Base-by-base conservation (phyloP, 2,888 invertebrate species). In the Phyllotreta striolata region DNA sequence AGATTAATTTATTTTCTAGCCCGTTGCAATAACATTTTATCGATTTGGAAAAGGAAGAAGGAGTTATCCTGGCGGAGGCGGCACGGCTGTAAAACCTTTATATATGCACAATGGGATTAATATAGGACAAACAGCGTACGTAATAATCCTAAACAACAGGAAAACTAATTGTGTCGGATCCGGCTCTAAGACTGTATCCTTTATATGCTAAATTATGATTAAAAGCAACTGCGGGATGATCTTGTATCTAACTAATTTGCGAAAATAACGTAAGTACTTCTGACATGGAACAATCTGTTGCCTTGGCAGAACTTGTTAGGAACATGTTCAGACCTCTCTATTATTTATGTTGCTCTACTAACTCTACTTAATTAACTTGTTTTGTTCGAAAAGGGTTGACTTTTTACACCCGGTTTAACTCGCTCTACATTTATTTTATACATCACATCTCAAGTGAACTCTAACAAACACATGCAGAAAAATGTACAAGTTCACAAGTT, bases 61-160 rank as follows among this genome's bases (percentile, higher is more conserved):
- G 52, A 52, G 38, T 52, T 52, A 52, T 52, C 38, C 38, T 52
- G 39, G 10, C 52, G 5, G 37, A 7, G 13, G 5, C 24, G 24
- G 38, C 47, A 58, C 49, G 49, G 24, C 1, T 24, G 24, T 24
- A 24, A 59, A 51, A 58, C 41, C 59, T 14, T 51, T 40, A 59
- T 49, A 58, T 49, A 59, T 59, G 59, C 59, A 59, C 59, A 59
- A 51, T 59, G 59, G 51, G 49, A 59, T 59, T 59, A 59, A 59
- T 59, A 43, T 59, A 52, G 52, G 39, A 52, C 52, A 52, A 52
- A 38, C 52, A 52, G 59, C 51, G 49, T 40, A 51, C 49, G 51
- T 49, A 51, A 59, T 59, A 59, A 59, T 59, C 59, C 59, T 12
- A 41, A 39, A 59, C 49, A 59, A 59, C 59, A 59, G 49, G 59